Evolutionary conservation across 2,113 vertebrate species (phyloP), one percentile per base, ranked within the genome.

Genomic region (Laterallus jamaicensis): DNA sequence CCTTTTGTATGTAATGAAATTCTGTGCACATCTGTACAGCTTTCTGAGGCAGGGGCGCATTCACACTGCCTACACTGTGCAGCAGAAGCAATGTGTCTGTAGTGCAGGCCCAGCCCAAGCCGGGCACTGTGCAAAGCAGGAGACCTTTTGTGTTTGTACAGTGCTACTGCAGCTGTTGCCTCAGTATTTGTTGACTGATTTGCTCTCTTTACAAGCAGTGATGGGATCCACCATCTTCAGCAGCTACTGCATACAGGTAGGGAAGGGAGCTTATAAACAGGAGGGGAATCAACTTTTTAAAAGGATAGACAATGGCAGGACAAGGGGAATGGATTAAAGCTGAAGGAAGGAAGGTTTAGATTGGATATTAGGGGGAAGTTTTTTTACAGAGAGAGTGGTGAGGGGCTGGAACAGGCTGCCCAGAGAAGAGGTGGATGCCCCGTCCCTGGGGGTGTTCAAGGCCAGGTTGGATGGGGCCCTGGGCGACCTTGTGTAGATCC

Each of bases 1-100:
- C 17, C 70, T 94, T 91, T 93, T 94, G 80, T 92, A 58, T 0
- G 2, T 91, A 97, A 96, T 96, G 73, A 90, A 96, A 93, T 92
- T 93, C 95, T 79, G 77, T 40, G 81, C 71, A 37, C 93, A 89
- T 91, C 86, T 89, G 86, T 54, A 69, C 69, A 60, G 69, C 58
- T 56, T 86, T 59, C 78, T 9, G 86, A 79, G 69, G 64, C 76
- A 92, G 64, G 75, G 22, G 39, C 77, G 35, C 79, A 66, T 82
- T 93, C 93, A n/a, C 64, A 76, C 86, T 95, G 89, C 73, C 62
- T 71, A 32, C 0, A 0, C 58, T 68, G 10, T 24, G 49, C 15
- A 56, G 80, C 32, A 24, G 59, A 86, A 77, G 88, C 69, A 80
- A 63, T 1, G 3, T 35, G 19, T 54, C 56, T n/a, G 12, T 18